These are phyloP conservation scores for Fragariocoptes setiger DNA, from an alignment of 1,140 invertebrate species.

Conservation along the genomic window DNA sequence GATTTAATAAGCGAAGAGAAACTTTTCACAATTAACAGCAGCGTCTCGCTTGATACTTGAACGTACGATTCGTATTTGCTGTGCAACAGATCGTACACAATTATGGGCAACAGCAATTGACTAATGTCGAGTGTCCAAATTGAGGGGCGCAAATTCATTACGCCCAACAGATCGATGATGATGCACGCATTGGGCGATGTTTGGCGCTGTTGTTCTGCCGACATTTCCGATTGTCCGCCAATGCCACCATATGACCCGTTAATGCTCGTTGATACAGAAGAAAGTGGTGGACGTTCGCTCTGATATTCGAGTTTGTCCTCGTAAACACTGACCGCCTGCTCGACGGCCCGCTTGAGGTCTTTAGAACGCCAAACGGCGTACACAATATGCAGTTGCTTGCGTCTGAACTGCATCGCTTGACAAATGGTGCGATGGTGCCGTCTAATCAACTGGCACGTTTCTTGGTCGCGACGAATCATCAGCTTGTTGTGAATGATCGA, in stretches of 20 bases:
- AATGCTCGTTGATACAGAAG: too few species aligned
- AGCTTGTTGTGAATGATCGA: too few species aligned
- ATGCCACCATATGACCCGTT: not conserved
- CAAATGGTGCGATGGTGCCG: not conserved
- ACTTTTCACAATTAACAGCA: not conserved
- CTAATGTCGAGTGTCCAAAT: not conserved
- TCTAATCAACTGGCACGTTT: too few species aligned
- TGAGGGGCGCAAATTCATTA: not conserved
- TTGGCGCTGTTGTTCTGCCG: not conserved
- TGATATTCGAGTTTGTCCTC: not conserved
- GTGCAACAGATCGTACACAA: not conserved
- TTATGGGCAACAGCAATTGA: not conserved
- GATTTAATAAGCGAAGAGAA: not conserved
- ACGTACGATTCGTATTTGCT: not conserved
- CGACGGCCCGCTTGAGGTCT: not conserved
- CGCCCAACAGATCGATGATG: not conserved
- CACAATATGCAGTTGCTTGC: not conserved
- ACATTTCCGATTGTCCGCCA: not conserved
- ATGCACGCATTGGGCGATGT: not conserved
- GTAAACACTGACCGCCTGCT: not conserved
- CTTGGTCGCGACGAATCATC: too few species aligned
- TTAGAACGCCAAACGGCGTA: not conserved
- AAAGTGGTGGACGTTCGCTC: not conserved
- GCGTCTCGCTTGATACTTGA: not conserved
- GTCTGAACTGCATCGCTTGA: not conserved